A percentile compares a stretch with the other conserved stretches of the same genome.
Evolutionary conservation across 2,888 invertebrate genomes (phyloP).

Genomic region (Chrysolina haemoptera): DNA sequence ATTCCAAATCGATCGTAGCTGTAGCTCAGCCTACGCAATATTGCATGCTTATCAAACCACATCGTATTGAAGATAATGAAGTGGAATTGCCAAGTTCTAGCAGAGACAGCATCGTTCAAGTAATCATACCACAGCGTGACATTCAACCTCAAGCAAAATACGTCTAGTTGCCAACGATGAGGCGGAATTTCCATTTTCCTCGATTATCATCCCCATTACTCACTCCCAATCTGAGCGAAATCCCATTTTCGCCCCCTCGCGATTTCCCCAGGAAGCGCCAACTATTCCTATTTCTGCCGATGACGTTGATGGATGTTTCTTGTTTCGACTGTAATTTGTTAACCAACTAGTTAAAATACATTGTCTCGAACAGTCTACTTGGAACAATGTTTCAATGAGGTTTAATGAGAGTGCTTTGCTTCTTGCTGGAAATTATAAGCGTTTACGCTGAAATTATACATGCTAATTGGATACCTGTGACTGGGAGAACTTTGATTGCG

Average conservation of each 20-base stretch:
- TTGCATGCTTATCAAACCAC: neutral
- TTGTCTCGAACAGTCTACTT: slow-evolving; percentile 42
- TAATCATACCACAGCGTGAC: neutral
- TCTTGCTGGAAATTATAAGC: slow-evolving; percentile 23
- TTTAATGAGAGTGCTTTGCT: slow-evolving; percentile 31
- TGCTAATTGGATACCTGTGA: slow-evolving; percentile 37
- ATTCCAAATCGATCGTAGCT: no score
- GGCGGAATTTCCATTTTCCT: slow-evolving; percentile 29
- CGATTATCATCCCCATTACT: slow-evolving; percentile 34
- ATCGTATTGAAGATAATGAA: slow-evolving; percentile 1
- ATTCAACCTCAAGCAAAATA: neutral
- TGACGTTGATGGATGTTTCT: slow-evolving; percentile 55
- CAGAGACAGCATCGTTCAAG: neutral
- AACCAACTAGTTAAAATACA: slow-evolving; percentile 48
- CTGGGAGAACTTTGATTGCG: slow-evolving; percentile 35
- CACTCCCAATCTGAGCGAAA: slow-evolving; percentile 19
- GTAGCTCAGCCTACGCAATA: neutral
- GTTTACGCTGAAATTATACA: slow-evolving; percentile 35
- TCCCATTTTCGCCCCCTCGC: slow-evolving; percentile 9
- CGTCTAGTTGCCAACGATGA: neutral
- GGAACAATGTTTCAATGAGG: slow-evolving; percentile 28
- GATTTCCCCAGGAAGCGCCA: slow-evolving; percentile 33
- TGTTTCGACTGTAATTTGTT: slow-evolving; percentile 49
- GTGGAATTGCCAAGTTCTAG: neutral
- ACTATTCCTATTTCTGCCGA: slow-evolving; percentile 48